Base-by-base conservation (phyloP, 1,140 invertebrate species). In the Melipona quadrifasciata region DNA sequence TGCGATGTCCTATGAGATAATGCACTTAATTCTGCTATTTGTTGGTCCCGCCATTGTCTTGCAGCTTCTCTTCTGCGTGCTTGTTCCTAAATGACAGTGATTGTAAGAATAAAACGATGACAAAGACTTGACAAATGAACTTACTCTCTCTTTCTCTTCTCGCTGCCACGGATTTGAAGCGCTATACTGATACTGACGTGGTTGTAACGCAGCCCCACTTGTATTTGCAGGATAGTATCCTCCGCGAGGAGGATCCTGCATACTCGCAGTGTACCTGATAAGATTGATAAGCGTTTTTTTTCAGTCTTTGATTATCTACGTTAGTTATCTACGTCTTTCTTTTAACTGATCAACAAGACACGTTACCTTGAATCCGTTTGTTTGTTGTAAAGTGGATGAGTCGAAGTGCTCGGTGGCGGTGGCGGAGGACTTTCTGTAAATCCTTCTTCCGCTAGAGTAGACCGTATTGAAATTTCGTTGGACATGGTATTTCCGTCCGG, bases 101-200 rank as follows among this genome's bases (percentile, higher is more conserved):
- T 27, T 5, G 53, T 51, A 27, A 53, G 8, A 17, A 27, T 73
- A 19, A 74, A n/a, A 31, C 17, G 11, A 34, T 14, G 11, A 14
- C 12, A 67, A 21, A 67, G 0, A 34, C n/a, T n/a, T n/a, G n/a
- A 61, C n/a, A 61, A 61, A 61, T n/a, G 5, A 61, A 91, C 96
- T 97, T 83, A 97, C 97, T 91, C 96, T 97, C 95, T 99, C 98
- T 87, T 97, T 96, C 93, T 98, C 98, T 95, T 98, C 98, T 75
- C 97, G 95, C 89, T 98, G 97, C 98, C 98, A 98, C 1, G 98
- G 98, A 95, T 98, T 98, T 73, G 96, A 96, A 31, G 95, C 95
- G 87, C 93, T 95, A 64, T 95, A 95, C 21, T 95, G 95, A 89
- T 95, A 95, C 82, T 95, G 93, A 64, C 93, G 93, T 14, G 93